Percentiles rank a stretch among this genome's conserved stretches.
Conservation (phyloP, 2,797 vertebrate species). For the Pangasius mekongensis region DNA sequence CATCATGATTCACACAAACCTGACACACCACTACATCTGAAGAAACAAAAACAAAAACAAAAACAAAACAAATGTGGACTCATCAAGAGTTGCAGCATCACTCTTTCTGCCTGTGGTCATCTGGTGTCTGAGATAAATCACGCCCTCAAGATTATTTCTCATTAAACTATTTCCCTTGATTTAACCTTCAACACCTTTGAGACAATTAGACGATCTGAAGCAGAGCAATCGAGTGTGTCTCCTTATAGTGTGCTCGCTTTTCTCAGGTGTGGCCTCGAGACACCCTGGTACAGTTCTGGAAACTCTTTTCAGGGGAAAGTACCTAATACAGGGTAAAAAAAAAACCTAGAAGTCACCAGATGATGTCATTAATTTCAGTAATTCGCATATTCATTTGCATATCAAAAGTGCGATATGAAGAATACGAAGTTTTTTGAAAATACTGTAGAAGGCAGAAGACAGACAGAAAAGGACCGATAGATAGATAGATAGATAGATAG, state of each 20-base stretch:
- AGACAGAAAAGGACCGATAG: neutral
- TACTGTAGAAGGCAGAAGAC: too few relatives aligned
- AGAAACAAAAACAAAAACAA: neutral
- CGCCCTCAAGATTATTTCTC: neutral
- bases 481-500: neutral
- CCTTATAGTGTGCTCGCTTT: neutral
- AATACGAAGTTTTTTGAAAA: neutral
- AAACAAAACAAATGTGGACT: neutral
- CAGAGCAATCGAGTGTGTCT: too few relatives aligned
- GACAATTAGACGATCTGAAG: neutral
- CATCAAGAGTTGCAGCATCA: neutral
- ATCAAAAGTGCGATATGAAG: neutral
- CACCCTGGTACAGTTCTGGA: neutral
- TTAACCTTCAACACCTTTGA: neutral
- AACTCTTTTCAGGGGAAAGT: neutral
- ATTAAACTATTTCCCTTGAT: neutral
- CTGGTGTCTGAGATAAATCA: neutral
- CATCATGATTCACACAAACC: constrained; percentile 3
- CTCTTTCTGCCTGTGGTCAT: neutral
- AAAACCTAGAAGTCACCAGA: neutral
- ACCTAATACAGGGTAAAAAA: neutral
- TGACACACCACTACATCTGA: constrained; percentile 1
- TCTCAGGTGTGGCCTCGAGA: neutral
- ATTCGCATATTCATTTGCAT: neutral
- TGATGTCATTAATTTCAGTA: neutral